Conservation (phyloP, 2,113 vertebrate species). For the Sclerurus mexicanus region DNA sequence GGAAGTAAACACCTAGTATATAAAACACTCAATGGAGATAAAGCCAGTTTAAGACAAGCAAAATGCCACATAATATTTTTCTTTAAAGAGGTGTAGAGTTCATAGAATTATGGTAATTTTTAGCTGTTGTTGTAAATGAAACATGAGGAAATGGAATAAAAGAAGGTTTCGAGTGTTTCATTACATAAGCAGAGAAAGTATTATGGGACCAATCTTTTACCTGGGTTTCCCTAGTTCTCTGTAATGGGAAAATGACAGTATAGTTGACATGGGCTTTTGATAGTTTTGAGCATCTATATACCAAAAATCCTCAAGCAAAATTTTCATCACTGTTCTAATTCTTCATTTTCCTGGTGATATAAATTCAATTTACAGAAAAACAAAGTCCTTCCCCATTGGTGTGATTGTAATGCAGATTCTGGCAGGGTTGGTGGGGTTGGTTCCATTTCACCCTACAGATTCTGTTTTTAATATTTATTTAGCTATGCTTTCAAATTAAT, state of each 20-base stretch:
- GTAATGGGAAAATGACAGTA: background rate
- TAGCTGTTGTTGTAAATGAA: background rate
- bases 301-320: background rate
- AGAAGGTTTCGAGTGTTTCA: background rate
- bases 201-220: background rate
- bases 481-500: background rate
- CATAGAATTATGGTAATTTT: background rate
- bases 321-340: background rate
- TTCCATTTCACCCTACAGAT: background rate
- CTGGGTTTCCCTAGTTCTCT: accelerated
- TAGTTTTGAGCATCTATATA: background rate
- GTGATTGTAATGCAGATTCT: background rate
- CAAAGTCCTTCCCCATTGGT: background rate
- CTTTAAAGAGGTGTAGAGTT: background rate
- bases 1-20: background rate
- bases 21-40: background rate
- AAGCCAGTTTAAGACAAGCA: background rate
- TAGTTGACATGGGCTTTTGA: background rate
- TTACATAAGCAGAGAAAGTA: background rate
- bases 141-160: background rate
- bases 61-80: background rate
- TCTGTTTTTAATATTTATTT: background rate
- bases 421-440: background rate
- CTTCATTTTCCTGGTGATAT: background rate
- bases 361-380: background rate